Evolutionary conservation across 2,888 invertebrate species (phyloP).

Genomic region (Sarcophaga caerulescens): DNA sequence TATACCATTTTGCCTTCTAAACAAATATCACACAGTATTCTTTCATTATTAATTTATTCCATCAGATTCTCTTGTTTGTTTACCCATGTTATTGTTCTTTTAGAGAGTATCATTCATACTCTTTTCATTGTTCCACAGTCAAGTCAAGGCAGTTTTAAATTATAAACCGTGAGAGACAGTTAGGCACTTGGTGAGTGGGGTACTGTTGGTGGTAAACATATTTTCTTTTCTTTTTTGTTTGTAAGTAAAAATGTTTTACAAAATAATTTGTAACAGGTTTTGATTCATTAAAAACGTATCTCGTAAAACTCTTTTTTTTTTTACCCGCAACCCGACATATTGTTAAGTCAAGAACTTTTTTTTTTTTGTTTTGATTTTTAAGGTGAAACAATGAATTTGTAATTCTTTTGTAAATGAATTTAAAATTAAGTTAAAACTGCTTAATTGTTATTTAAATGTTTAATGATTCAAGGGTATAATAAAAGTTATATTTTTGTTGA

Average conservation of each 20-base stretch:
- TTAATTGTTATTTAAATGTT: no score
- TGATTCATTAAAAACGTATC: constrained; percentile 14
- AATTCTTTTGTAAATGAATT: no score
- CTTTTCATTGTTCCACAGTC: not conserved
- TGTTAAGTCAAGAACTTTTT: no score
- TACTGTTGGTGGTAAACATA: not conserved
- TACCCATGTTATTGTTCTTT: not conserved
- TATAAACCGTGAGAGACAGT: not conserved
- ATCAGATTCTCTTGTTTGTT: constrained; percentile 24
- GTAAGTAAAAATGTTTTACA: constrained; percentile 17
- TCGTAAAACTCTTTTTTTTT: no score
- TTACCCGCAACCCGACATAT: no score
- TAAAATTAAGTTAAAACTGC: no score
- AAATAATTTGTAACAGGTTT: constrained; percentile 39
- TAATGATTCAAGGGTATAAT: no score
- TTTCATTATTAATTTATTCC: constrained; percentile 30
- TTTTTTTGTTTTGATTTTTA: no score
- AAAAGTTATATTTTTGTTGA: no score
- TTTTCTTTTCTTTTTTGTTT: not conserved
- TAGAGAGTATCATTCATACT: not conserved
- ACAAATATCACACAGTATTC: not conserved
- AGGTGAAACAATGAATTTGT: no score
- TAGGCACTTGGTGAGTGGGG: not conserved
- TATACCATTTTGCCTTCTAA: constrained; percentile 9
- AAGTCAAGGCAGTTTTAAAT: no score